Evolutionary conservation across 2,888 invertebrate genomes (phyloP).

Genomic region (Megastigmus dorsalis): DNA sequence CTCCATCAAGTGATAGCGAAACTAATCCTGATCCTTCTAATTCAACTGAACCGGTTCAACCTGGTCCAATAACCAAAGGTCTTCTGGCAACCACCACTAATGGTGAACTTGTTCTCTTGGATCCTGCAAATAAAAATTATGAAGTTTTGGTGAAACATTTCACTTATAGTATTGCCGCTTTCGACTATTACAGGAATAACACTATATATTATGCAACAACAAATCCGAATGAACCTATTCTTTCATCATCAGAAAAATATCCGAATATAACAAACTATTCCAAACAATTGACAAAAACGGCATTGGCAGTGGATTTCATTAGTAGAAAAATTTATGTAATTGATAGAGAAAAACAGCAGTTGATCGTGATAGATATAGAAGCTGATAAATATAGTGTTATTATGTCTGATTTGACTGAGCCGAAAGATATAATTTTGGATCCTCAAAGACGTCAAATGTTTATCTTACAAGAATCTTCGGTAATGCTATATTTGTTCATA

Average conservation of each 20-base stretch:
- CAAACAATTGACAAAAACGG: not conserved
- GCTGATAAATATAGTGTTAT: not conserved
- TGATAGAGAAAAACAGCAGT: not conserved
- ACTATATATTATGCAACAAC: not conserved
- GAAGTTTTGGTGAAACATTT: not conserved
- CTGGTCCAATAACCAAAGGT: not conserved
- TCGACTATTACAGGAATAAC: not conserved
- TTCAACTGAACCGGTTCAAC: too few species aligned
- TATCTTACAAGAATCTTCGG: slow-evolving; percentile 14
- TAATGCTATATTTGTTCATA: not conserved
- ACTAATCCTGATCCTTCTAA: too few species aligned
- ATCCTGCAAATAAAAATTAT: not conserved
- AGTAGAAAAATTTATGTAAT: slow-evolving; percentile 10
- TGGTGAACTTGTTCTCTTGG: not conserved
- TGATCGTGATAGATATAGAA: not conserved
- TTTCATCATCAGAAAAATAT: not conserved
- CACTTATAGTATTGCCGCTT: not conserved
- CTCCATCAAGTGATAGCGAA: too few species aligned
- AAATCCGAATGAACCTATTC: not conserved
- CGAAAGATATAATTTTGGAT: slow-evolving; percentile 16
- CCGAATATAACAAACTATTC: not conserved
- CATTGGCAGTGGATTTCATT: slow-evolving; percentile 11
- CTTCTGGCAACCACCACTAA: not conserved
- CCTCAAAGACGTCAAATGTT: not conserved
- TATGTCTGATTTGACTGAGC: not conserved